Evolutionary conservation across 2,888 invertebrate genomes (phyloP), one percentile per base, ranked within the genome.

Genomic region (Linnaemya vulpina): DNA sequence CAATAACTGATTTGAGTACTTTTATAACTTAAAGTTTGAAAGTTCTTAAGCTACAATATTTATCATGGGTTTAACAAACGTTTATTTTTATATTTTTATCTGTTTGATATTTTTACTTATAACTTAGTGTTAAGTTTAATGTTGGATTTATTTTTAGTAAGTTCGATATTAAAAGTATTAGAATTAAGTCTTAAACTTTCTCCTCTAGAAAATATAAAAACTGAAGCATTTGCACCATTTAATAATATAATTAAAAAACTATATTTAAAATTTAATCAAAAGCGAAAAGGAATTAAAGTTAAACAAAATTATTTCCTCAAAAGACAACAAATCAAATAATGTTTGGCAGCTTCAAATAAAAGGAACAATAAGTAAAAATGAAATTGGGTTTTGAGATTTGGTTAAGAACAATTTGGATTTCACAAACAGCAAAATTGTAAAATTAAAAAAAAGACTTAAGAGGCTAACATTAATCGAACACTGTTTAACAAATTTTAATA

Each of bases 401-500:
- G 86, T 70, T 75, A 81, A 51, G 74, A 84, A 85, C 65, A 82
- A 83, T 75, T 83, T 25, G 22, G 7, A 76, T 51, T n/a, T 65
- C 43, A 9, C 10, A 58, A 46, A 58, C n/a, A 46, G 43, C 15
- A 67, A 38, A 70, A 70, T 87, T 46, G 30, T 1, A 67, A 76
- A 38, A 22, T n/a, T 43, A 35, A 74, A 15, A 30, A 70, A 63
- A 58, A 43, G 35, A 68, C 51, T 74, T 74, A 80, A 89, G 91
- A 91, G 91, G 91, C 91, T 91, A 91, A 90, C 90, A 89, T 89
- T 89, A 88, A 89, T 90, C 89, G 89, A 90, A 89, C 82, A 86
- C 86, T 71, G 84, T 78, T 80, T 15, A 80, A 80, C 17, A 20
- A 38, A 17, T 38, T 38, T 35, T n/a, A n/a, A n/a, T n/a, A n/a